Percentiles rank a stretch among this genome's conserved stretches.
Conservation (phyloP, 2,797 vertebrate species). For the Betta splendens region DNA sequence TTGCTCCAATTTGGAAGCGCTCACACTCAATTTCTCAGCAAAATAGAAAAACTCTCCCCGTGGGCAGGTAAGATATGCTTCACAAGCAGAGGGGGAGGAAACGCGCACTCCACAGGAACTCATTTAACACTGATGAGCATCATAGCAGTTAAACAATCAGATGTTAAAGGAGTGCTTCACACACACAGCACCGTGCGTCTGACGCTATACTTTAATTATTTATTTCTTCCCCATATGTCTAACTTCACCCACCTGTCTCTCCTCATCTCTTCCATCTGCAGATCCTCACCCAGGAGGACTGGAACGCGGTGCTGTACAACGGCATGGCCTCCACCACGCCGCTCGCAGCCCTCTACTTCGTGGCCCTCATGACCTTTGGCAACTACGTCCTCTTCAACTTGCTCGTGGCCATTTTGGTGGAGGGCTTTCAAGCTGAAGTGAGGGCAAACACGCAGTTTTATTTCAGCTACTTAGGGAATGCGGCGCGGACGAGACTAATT, state of each 20-base stretch:
- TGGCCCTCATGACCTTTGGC: slow-evolving; percentile 96
- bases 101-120: slow-evolving; percentile 41
- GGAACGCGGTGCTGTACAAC: slow-evolving; percentile 95
- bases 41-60: slow-evolving; percentile 44
- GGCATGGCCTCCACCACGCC: slow-evolving; percentile 94
- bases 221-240: not conserved
- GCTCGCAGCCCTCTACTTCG: slow-evolving; percentile 93
- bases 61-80: slow-evolving; percentile 48
- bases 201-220: not conserved
- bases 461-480: slow-evolving; percentile 46
- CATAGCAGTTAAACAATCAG: slow-evolving; percentile 45
- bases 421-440: slow-evolving; percentile 97
- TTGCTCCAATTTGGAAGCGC: slow-evolving; percentile 44
- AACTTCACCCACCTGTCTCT: not conserved
- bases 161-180: slow-evolving; percentile 29
- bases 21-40: slow-evolving; percentile 29
- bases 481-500: slow-evolving; percentile 41
- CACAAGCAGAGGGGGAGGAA: slow-evolving; percentile 39
- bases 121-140: slow-evolving; percentile 57
- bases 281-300: slow-evolving; percentile 98
- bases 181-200: not conserved
- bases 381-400: slow-evolving; percentile 98
- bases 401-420: slow-evolving; percentile 95
- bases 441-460: slow-evolving; percentile 58
- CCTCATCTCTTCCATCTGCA: slow-evolving; percentile 56